A percentile compares a stretch with the other conserved stretches of the same genome.
phyloP scores from a whole-genome alignment of 2,888 invertebrate species.

The Drosophila anomalipes region DNA sequence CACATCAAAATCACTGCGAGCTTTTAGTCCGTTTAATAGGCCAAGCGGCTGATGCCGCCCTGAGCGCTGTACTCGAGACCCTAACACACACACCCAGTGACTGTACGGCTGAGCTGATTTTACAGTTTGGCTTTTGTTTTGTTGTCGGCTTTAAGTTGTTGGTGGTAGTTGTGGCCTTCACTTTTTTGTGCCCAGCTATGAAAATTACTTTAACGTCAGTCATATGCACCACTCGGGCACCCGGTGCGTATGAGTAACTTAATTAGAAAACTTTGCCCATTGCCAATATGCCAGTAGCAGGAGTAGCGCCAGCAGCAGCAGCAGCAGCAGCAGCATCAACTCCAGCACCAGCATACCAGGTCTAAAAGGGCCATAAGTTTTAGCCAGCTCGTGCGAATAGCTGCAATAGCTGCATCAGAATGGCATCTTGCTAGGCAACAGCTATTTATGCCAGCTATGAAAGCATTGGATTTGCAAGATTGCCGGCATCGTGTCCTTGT shows the following conservation, averaged over 20 bases:
- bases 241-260: constrained; percentile 80
- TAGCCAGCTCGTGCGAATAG: constrained; percentile 54
- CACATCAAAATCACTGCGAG: constrained; percentile 49
- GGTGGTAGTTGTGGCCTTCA: constrained; percentile 57
- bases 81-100: constrained; percentile 4
- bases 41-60: constrained; percentile 65
- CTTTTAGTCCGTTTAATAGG: constrained; percentile 70
- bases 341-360: constrained; percentile 13
- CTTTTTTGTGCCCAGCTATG: constrained; percentile 54
- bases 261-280: constrained; percentile 77
- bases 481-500: constrained; percentile 15
- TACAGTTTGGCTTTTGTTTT: constrained; percentile 71
- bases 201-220: constrained; percentile 80
- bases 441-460: constrained; percentile 51
- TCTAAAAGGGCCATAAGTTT: constrained; percentile 46
- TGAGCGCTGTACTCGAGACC: constrained; percentile 40
- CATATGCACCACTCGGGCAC: constrained; percentile 68
- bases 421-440: constrained; percentile 10
- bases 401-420: constrained; percentile 17
- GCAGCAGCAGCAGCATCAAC: not conserved
- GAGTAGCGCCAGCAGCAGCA: constrained; percentile 11
- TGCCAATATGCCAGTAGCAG: constrained; percentile 49
- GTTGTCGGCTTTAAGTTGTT: constrained; percentile 61
- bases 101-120: constrained; percentile 52
- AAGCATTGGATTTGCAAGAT: constrained; percentile 51